These are phyloP conservation scores for Hofmannophila pseudospretella DNA, from an alignment of 2,888 invertebrate genomes.

Conservation along the genomic window DNA sequence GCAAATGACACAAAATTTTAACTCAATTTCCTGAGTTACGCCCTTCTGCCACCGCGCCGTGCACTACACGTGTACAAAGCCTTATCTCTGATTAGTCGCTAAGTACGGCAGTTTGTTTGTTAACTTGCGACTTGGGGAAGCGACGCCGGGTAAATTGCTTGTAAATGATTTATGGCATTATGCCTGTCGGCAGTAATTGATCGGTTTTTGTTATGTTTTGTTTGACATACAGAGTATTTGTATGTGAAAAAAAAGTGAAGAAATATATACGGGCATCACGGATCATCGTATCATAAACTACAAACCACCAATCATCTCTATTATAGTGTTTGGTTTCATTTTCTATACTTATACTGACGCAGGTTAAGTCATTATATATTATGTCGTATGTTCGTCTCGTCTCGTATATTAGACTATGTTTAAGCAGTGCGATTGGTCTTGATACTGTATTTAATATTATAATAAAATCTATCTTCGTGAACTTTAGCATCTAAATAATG, in stretches of 20 bases:
- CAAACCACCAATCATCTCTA: not conserved
- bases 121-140: conserved; percentile 29
- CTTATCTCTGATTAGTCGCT: conserved; percentile 55
- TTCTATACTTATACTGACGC: not conserved
- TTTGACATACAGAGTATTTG: too few species aligned
- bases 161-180: conserved; percentile 70
- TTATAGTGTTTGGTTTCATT: not conserved
- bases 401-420: not conserved
- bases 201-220: conserved; percentile 21
- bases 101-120: conserved; percentile 26
- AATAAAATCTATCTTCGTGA: too few species aligned
- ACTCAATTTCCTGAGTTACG: not conserved
- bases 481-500: too few species aligned
- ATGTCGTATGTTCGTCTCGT: conserved; percentile 3
- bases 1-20: too few species aligned
- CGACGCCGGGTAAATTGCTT: conserved; percentile 45
- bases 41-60: not conserved
- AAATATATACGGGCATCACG: too few species aligned
- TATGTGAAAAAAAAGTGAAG: too few species aligned
- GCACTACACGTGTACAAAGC: conserved; percentile 52
- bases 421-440: not conserved
- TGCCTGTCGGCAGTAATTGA: conserved; percentile 40
- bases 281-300: too few species aligned
- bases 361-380: conserved; percentile 7
- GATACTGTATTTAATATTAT: not conserved